Base-by-base conservation (phyloP, 2,797 vertebrate species). In the Psittacula derbiana region DNA sequence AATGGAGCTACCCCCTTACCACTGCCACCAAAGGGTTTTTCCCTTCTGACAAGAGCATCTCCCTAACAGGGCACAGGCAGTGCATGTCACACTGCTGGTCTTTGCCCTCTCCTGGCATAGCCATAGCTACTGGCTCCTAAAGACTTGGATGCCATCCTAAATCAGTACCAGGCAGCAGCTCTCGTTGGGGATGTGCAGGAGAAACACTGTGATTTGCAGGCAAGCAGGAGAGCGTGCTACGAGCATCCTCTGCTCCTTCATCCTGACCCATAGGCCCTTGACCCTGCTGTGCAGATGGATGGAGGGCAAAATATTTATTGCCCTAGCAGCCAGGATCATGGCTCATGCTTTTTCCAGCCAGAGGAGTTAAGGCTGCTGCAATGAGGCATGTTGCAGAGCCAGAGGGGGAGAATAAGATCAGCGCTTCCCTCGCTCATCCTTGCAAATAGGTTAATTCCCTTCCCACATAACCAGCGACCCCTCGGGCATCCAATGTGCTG, bases 31-130 rank as follows among this genome's bases (percentile, higher is more conserved):
- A 30, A 46, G 46, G 64, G 38, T 31, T 14, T 14, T 11, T 28
- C 18, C 4, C 1, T 52, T 18, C 11, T 24, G 8, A 1, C 31
- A 4, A 4, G 28, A 40, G 40, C 70, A 64, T 40, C 83, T 49
- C 74, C 74, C 60, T 0, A 4, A 20, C n/a, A 38, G 66, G 65
- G 14, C 50, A 13, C 1, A 13, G 69, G 58, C 64, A 17, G n/a
- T 5, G 67, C 18, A 0, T 14, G n/a, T 24, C 15, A 2, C 7
- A 0, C 10, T 41, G 13, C 43, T 28, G 89, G 21, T 36, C 70
- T 49, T 55, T 38, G 25, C 57, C 76, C 38, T 76, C 50, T 62
- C 43, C 57, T 43, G 70, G 57, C 49, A 33, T 50, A 25, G 81
- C 28, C 8, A 1, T 3, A 36, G 53, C 92, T 0, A 4, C 30